These are phyloP conservation scores for Meloidogyne hapla DNA, from an alignment of 1,140 invertebrate genomes.

Conservation along the genomic window DNA sequence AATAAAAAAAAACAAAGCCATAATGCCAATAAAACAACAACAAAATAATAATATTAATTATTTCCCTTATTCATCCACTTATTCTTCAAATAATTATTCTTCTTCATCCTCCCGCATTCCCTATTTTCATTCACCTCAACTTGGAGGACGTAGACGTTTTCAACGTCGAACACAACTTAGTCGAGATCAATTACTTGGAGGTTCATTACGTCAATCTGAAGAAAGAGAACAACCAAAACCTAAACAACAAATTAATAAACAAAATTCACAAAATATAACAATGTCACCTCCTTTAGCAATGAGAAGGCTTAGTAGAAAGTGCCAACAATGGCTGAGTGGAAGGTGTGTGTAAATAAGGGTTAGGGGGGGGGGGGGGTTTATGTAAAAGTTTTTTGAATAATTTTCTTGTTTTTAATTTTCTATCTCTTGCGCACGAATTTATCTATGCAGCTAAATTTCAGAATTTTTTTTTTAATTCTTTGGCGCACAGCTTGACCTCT, in stretches of 20 bases:
- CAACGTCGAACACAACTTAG: constrained; percentile 7
- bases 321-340: constrained; percentile 24
- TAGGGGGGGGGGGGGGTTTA: no score
- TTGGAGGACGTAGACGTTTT: background rate
- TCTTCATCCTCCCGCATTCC: background rate
- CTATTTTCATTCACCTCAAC: constrained; percentile 7
- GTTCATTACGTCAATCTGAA: constrained; percentile 21
- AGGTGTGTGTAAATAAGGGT: background rate
- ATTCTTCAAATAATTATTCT: background rate
- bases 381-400: no score
- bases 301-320: constrained; percentile 18
- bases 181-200: constrained; percentile 1
- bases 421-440: no score
- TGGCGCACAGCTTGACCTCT: no score
- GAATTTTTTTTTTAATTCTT: no score
- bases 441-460: no score
- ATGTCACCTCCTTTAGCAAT: constrained; percentile 20
- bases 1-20: background rate
- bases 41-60: background rate
- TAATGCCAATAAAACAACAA: background rate
- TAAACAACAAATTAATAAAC: background rate
- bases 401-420: no score
- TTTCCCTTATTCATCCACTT: background rate
- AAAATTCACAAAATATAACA: background rate
- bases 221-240: constrained; percentile 8